Base-by-base conservation (phyloP, 2,797 vertebrate species). In the Botia almorhae region DNA sequence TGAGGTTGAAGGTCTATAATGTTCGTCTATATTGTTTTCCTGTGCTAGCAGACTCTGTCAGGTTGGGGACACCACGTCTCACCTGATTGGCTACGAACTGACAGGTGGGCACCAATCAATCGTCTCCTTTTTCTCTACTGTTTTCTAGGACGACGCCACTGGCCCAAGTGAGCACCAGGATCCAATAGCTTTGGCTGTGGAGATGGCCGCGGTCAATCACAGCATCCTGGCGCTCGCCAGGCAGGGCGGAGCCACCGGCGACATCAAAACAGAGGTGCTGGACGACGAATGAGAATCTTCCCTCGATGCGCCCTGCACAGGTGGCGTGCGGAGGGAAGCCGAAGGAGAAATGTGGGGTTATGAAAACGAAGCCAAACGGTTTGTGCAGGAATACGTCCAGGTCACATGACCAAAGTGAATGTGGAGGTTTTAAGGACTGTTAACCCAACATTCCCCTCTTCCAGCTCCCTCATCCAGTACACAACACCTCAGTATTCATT, bases 191-290 rank as follows among this genome's bases (percentile, higher is more conserved):
- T 67, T 96, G 83, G 95, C 96, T 0, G 93, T 97, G 92, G 97
- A 97, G 92, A 99, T 98, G 95, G 94, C 91, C 17, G 94, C 94
- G 0, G 96, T 94, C 88, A 95, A 95, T 90, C 95, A 96, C 91
- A 93, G 93, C 90, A 96, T 95, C 93, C 90, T 96, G 87, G 95
- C 95, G 0, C 85, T 96, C 86, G 94, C 95, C 89, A 92, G 92
- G 89, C 96, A 96, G 93, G 88, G 90, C 13, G 90, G 94, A 89
- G 89, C 91, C 88, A 89, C 84, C 26, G 51, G 87, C 80, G 95
- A 96, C 90, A 96, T 99, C 95, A 99, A 99, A 95, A 97, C 95
- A 89, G 98, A 99, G 92, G 96, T 93, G 90, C 93, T 97, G 85
- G 97, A 98, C 51, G 96, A 98, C 39, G 97, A 98, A 94, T 99